phyloP scores from a whole-genome alignment of 2,888 invertebrate species.

The Polydrusus cervinus region DNA sequence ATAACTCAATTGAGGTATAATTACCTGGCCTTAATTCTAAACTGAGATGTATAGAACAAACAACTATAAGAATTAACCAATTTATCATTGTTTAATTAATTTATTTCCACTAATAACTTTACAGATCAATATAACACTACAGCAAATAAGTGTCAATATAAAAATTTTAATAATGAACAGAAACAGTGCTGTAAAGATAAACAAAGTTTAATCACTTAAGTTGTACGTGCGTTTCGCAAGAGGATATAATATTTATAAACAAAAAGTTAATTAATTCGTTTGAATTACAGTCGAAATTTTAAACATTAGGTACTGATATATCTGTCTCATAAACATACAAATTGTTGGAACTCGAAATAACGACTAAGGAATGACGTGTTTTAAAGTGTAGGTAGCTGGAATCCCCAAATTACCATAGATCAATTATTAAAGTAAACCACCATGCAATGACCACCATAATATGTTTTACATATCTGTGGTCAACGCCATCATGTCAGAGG shows the following conservation, averaged over 20 bases:
- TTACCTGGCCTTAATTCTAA: slow-evolving; percentile 5
- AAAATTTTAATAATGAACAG: background rate
- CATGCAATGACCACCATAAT: too few relatives aligned
- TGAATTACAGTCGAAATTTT: too few relatives aligned
- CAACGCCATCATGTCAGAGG: background rate
- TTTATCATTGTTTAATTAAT: background rate
- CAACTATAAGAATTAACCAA: background rate
- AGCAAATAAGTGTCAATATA: background rate
- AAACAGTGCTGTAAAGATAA: background rate
- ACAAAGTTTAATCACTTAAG: background rate
- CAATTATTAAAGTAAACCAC: background rate
- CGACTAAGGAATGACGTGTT: background rate
- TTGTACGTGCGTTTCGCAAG: background rate
- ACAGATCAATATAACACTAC: too few relatives aligned
- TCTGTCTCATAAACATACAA: too few relatives aligned
- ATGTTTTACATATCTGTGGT: background rate
- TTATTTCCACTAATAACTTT: too few relatives aligned
- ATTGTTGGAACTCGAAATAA: too few relatives aligned
- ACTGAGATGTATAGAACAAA: background rate
- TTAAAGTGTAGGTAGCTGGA: background rate
- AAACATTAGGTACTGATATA: too few relatives aligned
- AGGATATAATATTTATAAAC: background rate
- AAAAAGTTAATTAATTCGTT: background rate
- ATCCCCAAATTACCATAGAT: background rate
- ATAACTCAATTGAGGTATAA: background rate